A percentile compares a stretch with the other conserved stretches of the same genome.
These are phyloP conservation scores for Sebastes minor DNA, from an alignment of 2,797 vertebrate genomes.

Conservation along the genomic window DNA sequence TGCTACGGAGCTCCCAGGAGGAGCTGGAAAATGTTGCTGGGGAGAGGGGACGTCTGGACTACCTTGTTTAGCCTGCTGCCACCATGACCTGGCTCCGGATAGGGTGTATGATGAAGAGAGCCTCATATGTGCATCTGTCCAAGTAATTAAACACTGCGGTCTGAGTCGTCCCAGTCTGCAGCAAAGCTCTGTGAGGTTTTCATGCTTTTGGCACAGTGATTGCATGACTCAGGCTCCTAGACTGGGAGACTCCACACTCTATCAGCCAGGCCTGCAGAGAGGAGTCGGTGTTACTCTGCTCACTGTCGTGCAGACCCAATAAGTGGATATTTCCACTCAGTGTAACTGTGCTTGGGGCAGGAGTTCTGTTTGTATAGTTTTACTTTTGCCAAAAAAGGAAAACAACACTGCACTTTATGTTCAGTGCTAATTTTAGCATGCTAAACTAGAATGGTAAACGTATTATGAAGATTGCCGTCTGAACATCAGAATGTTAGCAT, in stretches of 20 bases:
- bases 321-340: conserved; percentile 26
- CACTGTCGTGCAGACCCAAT: conserved; percentile 3
- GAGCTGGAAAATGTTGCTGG: background rate
- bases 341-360: background rate
- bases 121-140: conserved; percentile 17
- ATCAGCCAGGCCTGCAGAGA: conserved; percentile 26
- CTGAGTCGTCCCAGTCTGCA: conserved; percentile 25
- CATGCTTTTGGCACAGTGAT: conserved; percentile 43
- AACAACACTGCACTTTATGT: background rate
- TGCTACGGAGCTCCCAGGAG: background rate
- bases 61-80: background rate
- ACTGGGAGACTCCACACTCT: conserved; percentile 59
- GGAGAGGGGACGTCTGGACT: background rate
- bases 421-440: background rate
- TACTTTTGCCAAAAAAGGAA: background rate
- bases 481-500: background rate
- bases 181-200: conserved; percentile 39
- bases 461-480: background rate
- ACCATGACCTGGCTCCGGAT: background rate
- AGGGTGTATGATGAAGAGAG: conserved; percentile 13
- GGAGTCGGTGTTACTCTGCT: conserved; percentile 36
- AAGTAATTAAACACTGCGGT: conserved; percentile 34
- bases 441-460: background rate
- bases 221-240: conserved; percentile 61
- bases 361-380: background rate